Evolutionary conservation across 2,113 vertebrate species (phyloP).

Genomic region (Prinia subflava): DNA sequence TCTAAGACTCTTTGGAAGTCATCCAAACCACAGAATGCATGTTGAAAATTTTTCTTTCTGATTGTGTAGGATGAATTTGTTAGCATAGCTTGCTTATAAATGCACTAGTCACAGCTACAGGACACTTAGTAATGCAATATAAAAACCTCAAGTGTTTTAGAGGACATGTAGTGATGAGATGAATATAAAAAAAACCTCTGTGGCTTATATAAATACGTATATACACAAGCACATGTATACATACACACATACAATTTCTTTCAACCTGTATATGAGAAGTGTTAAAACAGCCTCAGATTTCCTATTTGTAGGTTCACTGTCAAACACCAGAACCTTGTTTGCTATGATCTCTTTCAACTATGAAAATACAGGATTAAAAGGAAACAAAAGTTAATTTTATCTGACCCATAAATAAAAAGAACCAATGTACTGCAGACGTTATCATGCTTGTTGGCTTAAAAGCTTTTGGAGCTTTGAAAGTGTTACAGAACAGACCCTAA

Average conservation of each 20-base stretch:
- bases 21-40: conserved; percentile 26
- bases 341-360: conserved; percentile 45
- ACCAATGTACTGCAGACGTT: conserved; percentile 88
- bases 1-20: conserved; percentile 53
- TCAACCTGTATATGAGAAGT: conserved; percentile 37
- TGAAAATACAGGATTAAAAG: conserved; percentile 78
- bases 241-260: neutral
- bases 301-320: conserved; percentile 39
- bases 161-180: conserved; percentile 20
- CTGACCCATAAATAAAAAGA: conserved; percentile 86
- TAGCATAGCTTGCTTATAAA: conserved; percentile 19
- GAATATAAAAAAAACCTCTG: neutral
- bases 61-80: neutral
- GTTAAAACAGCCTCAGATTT: conserved; percentile 27
- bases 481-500: conserved; percentile 85
- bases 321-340: conserved; percentile 54
- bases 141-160: conserved; percentile 49
- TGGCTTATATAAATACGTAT: conserved; percentile 26
- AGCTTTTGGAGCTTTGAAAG: conserved; percentile 84
- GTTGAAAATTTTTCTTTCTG: neutral
- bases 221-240: conserved; percentile 31
- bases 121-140: conserved; percentile 26
- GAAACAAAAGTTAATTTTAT: conserved; percentile 95
- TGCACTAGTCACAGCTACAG: conserved; percentile 31
- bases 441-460: conserved; percentile 91